Percentiles rank a stretch among this genome's conserved stretches.
Evolutionary conservation across 1,140 invertebrate genomes (phyloP).

Genomic region (Trypoxylus dichotomus): DNA sequence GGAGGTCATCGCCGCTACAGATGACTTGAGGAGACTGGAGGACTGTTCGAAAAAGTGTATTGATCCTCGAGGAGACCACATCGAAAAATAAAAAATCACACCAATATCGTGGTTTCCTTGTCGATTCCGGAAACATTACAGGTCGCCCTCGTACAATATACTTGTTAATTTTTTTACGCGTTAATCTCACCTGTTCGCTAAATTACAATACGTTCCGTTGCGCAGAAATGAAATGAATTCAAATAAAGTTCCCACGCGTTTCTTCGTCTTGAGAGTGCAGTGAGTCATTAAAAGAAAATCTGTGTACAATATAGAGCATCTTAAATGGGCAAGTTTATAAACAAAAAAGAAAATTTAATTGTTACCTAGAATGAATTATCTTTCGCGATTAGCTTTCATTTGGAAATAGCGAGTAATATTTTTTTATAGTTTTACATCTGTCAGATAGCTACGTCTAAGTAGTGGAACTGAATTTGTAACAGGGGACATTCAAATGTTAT

Average conservation of each 20-base stretch:
- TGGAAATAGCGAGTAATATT: no score
- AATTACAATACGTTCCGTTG: not conserved
- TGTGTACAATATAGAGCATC: not conserved
- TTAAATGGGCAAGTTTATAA: not conserved
- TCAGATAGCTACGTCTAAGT: no score
- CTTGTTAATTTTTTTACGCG: not conserved
- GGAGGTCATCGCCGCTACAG: no score
- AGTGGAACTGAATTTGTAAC: no score
- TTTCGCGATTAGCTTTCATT: no score
- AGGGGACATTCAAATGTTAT: no score
- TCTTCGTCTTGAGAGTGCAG: not conserved
- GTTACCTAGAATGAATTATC: not conserved
- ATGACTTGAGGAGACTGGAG: no score
- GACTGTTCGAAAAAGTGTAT: no score
- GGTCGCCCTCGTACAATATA: not conserved
- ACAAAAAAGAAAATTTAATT: not conserved
- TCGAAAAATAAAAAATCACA: no score
- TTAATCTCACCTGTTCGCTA: not conserved
- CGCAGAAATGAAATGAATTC: not conserved
- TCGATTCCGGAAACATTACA: no score
- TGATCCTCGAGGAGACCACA: not conserved
- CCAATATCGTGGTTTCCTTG: no score
- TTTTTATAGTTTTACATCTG: no score
- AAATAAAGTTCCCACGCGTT: not conserved
- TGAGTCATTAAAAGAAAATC: not conserved